Conservation (phyloP, 2,888 invertebrate species). For the Amblyjoppa proteus region DNA sequence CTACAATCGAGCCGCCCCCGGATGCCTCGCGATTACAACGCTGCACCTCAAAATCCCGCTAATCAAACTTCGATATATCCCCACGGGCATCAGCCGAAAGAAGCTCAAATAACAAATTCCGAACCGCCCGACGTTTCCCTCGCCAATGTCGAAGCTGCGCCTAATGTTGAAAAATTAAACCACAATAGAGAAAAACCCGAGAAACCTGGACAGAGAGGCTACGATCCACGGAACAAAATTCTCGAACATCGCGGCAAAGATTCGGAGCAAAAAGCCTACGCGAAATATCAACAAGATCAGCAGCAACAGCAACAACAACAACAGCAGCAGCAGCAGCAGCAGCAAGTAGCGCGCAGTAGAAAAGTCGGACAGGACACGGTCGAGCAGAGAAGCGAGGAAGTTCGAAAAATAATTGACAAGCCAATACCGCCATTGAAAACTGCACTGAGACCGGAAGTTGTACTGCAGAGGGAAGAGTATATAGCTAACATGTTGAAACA, state of each 20-base stretch:
- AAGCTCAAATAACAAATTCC: conserved; percentile 12
- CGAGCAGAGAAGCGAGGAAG: conserved; percentile 81
- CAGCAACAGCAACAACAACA: conserved; percentile 75
- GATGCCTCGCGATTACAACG: conserved; percentile 75
- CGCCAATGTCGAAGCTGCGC: background rate
- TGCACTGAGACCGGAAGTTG: conserved; percentile 76
- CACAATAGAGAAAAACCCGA: conserved; percentile 61
- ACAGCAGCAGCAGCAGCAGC: conserved; percentile 40
- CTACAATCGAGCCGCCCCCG: conserved; percentile 76
- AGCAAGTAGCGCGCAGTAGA: conserved; percentile 56
- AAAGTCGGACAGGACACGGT: conserved; percentile 72
- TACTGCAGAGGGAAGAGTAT: conserved; percentile 78
- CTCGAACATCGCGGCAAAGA: conserved; percentile 71
- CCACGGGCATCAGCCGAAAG: conserved; percentile 69
- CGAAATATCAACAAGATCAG: conserved; percentile 75
- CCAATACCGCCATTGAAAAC: conserved; percentile 77
- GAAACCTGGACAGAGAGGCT: conserved; percentile 71
- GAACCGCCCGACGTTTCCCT: background rate
- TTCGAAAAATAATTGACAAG: conserved; percentile 82
- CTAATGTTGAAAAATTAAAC: background rate
- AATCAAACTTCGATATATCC: conserved; percentile 59
- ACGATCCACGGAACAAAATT: conserved; percentile 79
- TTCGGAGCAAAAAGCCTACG: conserved; percentile 78
- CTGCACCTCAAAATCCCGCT: conserved; percentile 58
- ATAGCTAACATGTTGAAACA: conserved; percentile 78